Evolutionary conservation across 92 coral and sea anemone species (phyloP), one percentile per base, ranked within the genome.

Genomic region (Epizoanthus fatuus): DNA sequence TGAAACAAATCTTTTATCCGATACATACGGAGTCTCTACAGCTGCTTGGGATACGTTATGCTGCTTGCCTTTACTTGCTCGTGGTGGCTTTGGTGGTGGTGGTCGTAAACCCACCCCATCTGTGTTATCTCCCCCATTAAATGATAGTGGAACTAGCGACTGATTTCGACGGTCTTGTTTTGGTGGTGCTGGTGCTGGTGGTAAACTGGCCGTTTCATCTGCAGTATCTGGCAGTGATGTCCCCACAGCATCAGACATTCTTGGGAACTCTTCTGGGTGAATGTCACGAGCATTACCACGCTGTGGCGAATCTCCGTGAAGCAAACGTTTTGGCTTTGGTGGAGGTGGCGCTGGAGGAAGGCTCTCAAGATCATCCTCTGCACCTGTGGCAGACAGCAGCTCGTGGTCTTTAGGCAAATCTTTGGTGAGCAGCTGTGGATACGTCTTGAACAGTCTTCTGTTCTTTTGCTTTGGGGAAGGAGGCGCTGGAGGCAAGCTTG

Each of bases 121-220:
- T 13, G 44, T 42, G 19, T 20, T 19, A 20, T 77, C 35, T 19
- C 14, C 63, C 11, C 13, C 15, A 0, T 25, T 17, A 59, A 38
- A 9, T 22, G 17, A 52, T 19, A 35, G 70, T 3, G 57, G 70
- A 40, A 17, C 57, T 17, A 29, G 52, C 40, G 70, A 44, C 37
- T 77, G 70, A 1, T 51, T n/a, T n/a, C 15, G 8, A 57, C 1
- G 2, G 5, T 77, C 69, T 20, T 68, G 70, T 77, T 37, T 42
- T 42, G 82, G 82, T 38, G 82, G 57, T 17, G 82, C 71, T 16
- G 82, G 44, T 12, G 69, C 82, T 4, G 59, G 22, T 55, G 84
- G 95, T n/a, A 86, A 59, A 72, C 95, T 92, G 32, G 75, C 91
- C 81, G 72, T 67, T 79, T 95, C 94, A 81, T 90, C 93, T 19